These are phyloP conservation scores for Danaus plexippus DNA, from an alignment of 1,140 invertebrate genomes.

Conservation along the genomic window DNA sequence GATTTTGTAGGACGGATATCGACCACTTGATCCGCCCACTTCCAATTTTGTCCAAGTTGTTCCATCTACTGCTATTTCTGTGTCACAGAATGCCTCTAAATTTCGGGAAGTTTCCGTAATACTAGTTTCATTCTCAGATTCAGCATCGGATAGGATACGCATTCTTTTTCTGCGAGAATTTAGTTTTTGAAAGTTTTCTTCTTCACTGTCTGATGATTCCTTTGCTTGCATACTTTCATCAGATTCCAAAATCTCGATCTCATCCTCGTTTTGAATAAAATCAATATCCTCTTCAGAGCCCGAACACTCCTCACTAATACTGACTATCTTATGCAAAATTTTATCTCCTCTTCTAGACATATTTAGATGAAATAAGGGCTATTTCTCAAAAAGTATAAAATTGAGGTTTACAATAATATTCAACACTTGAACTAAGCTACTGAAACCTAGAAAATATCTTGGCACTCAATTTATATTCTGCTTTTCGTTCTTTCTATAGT, in stretches of 20 bases:
- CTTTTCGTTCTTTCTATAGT: too few species aligned
- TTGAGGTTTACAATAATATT: too few species aligned
- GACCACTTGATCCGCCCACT: too few species aligned
- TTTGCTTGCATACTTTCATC: slow-evolving; percentile 10
- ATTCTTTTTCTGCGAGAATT: slow-evolving; percentile 7
- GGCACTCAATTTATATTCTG: too few species aligned
- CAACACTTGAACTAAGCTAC: too few species aligned
- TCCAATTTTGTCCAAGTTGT: slow-evolving; percentile 2
- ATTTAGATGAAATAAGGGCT: slow-evolving; percentile 5
- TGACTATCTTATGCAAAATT: slow-evolving; percentile 10
- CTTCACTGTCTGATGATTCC: slow-evolving; percentile 7
- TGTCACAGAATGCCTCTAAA: slow-evolving; percentile 7
- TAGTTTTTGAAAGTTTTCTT: slow-evolving; percentile 11
- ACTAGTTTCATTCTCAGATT: slow-evolving; percentile 10
- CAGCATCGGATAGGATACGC: slow-evolving; percentile 9
- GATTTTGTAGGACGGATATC: too few species aligned
- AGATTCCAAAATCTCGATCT: slow-evolving; percentile 11
- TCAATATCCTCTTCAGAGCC: slow-evolving; percentile 11
- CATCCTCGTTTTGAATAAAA: slow-evolving; percentile 7
- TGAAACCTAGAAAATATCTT: too few species aligned
- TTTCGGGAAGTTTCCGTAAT: slow-evolving; percentile 6
- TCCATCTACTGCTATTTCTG: slow-evolving; percentile 8
- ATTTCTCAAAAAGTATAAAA: too few species aligned
- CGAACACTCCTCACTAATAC: slow-evolving; percentile 11
- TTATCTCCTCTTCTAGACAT: slow-evolving; percentile 8